These are phyloP conservation scores for Merodon equestris DNA, from an alignment of 2,888 invertebrate species.

Conservation along the genomic window DNA sequence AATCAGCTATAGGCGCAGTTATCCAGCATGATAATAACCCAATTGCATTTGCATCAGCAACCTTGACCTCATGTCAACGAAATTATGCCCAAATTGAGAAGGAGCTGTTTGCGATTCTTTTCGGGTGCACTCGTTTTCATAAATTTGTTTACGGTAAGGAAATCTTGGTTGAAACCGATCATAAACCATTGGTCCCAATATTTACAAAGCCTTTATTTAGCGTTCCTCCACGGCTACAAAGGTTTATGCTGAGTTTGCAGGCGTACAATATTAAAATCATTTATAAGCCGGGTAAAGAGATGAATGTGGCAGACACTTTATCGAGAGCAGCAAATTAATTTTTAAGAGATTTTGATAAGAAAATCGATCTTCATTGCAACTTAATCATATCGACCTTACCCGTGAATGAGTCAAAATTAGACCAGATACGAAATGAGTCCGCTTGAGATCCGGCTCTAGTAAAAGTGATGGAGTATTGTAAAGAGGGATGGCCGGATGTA, in stretches of 20 bases:
- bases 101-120: constrained; percentile 72
- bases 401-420: constrained; percentile 23
- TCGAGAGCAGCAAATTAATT: constrained; percentile 33
- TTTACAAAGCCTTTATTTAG: constrained; percentile 21
- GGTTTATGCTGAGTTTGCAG: constrained; percentile 30
- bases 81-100: constrained; percentile 70
- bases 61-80: constrained; percentile 37
- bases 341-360: constrained; percentile 50
- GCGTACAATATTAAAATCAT: constrained; percentile 11
- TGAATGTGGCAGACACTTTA: constrained; percentile 20
- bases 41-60: constrained; percentile 49
- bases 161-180: constrained; percentile 50
- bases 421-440: constrained; percentile 20
- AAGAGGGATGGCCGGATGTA: not conserved
- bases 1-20: constrained; percentile 58
- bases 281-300: constrained; percentile 29
- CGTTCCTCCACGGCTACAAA: constrained; percentile 27
- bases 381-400: constrained; percentile 52
- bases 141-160: constrained; percentile 61
- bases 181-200: constrained; percentile 46
- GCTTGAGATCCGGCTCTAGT: constrained; percentile 22
- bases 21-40: constrained; percentile 31
- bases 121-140: constrained; percentile 71
- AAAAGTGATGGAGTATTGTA: constrained; percentile 30
- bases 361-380: constrained; percentile 58